Percentiles rank a stretch among this genome's conserved stretches.
phyloP scores from a whole-genome alignment of 2,888 invertebrate species.

The Phortica magna region DNA sequence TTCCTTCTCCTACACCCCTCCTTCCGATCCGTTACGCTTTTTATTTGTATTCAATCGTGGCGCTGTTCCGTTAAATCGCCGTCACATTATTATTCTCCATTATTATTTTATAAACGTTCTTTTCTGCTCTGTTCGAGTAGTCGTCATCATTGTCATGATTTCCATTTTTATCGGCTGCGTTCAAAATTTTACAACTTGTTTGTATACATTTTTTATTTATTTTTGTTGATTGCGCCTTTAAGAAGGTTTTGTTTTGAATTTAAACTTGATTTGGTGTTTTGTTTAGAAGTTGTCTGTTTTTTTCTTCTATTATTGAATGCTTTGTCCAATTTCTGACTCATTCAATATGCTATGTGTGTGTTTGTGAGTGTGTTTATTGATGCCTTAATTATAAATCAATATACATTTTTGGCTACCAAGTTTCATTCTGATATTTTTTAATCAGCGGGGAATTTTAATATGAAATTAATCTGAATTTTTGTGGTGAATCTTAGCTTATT shows the following conservation, averaged over 20 bases:
- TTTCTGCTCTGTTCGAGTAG: constrained; percentile 46
- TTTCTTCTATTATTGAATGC: background rate
- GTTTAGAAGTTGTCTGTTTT: background rate
- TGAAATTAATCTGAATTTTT: background rate
- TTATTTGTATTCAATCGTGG: constrained; percentile 76
- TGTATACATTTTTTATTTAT: constrained; percentile 39
- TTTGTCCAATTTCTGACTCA: constrained; percentile 10
- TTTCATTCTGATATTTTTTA: constrained; percentile 37
- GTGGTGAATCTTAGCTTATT: no score
- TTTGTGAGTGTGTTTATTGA: constrained; percentile 46
- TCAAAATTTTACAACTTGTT: constrained; percentile 61
- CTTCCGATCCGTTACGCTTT: constrained; percentile 46
- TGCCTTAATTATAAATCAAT: constrained; percentile 71
- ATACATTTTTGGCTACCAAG: constrained; percentile 64
- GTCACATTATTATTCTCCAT: constrained; percentile 74
- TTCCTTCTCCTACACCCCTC: constrained; percentile 23
- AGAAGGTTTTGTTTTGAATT: constrained; percentile 63
- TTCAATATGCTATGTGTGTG: constrained; percentile 5
- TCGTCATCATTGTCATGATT: constrained; percentile 57
- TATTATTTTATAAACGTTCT: constrained; percentile 75
- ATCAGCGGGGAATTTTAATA: constrained; percentile 24
- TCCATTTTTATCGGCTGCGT: constrained; percentile 74
- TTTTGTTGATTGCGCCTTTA: constrained; percentile 55
- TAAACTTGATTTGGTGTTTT: constrained; percentile 25
- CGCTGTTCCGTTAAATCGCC: constrained; percentile 74